These are phyloP conservation scores for Phoxinus dragarum DNA, from an alignment of 2,797 vertebrate genomes.

Conservation along the genomic window DNA sequence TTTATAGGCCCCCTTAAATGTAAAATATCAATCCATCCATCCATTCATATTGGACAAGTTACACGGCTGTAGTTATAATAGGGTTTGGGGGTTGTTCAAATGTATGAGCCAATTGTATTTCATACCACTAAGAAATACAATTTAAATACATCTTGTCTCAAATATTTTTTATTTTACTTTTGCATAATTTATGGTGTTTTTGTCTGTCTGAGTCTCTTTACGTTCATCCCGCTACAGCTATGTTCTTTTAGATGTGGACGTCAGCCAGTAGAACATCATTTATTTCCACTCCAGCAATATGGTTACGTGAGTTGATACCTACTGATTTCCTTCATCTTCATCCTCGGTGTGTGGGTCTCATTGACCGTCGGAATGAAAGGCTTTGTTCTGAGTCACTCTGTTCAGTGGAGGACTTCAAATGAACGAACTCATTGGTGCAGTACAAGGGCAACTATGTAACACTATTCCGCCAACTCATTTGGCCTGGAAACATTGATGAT, in stretches of 20 bases:
- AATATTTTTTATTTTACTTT: neutral
- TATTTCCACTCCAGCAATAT: conserved; percentile 35
- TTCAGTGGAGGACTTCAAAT: conserved; percentile 46
- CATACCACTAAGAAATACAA: neutral
- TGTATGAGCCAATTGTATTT: neutral
- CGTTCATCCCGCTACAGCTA: neutral
- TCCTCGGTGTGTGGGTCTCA: conserved; percentile 21
- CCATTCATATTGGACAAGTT: neutral
- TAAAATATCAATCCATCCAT: neutral
- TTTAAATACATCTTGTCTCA: neutral
- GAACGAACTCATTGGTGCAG: conserved; percentile 35
- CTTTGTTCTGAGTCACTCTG: conserved; percentile 24
- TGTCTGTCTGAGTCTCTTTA: neutral
- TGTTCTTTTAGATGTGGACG: neutral
- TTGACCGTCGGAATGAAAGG: conserved; percentile 1
- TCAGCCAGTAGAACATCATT: conserved; percentile 12
- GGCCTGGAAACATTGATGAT: conserved; percentile 35
- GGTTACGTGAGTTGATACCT: conserved; percentile 19
- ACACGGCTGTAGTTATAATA: neutral
- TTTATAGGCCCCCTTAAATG: neutral
- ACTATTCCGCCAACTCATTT: conserved; percentile 42
- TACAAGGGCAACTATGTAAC: conserved; percentile 42
- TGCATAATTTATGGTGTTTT: neutral
- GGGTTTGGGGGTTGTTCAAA: neutral
- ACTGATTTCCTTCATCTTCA: conserved; percentile 33